Evolutionary conservation across 2,888 invertebrate species (phyloP), one percentile per base, ranked within the genome.

Genomic region (Dysmachus trigonus): DNA sequence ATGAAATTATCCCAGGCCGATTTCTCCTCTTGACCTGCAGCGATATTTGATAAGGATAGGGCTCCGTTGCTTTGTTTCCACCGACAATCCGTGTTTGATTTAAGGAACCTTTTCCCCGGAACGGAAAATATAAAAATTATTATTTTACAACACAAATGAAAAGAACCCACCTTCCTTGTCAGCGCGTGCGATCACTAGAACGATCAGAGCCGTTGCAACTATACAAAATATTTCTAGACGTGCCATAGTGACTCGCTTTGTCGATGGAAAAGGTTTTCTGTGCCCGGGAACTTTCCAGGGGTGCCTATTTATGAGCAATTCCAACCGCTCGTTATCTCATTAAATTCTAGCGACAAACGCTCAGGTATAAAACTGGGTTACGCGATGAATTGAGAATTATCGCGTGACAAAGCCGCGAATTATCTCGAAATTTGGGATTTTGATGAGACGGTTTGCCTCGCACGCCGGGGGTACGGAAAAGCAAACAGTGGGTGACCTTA

Each of bases 41-140:
- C 1, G 92, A 92, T 1, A 92, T 89, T 88, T 92, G 92, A 88
- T 90, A 92, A 1, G 91, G 91, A 86, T 91, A 90, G 31, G 90
- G 88, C n/a, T 89, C 86, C 2, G 86, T 86, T n/a, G 88, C 87
- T 15, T 71, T 73, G 71, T 85, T 84, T n/a, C 89, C 89, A n/a
- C 89, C 88, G 7, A 89, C 88, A 71, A 89, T 86, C 41, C 88
- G 72, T 8, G 87, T 86, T 2, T 22, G 71, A 41, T 86, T 87
- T 13, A 27, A 79, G 30, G 33, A 73, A 33, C 35, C 35, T 73
- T 35, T 72, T 22, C 10, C 1, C 15, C 10, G 10, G 22, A 72
- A 72, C 13, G 8, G 1, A 13, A 72, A 30, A 31, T 1, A 2
- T 6, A 27, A 72, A 72, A 72, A 3, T 73, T 6, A 13, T 73